Base-by-base conservation (phyloP, 2,888 invertebrate species). In the Buathra laborator region DNA sequence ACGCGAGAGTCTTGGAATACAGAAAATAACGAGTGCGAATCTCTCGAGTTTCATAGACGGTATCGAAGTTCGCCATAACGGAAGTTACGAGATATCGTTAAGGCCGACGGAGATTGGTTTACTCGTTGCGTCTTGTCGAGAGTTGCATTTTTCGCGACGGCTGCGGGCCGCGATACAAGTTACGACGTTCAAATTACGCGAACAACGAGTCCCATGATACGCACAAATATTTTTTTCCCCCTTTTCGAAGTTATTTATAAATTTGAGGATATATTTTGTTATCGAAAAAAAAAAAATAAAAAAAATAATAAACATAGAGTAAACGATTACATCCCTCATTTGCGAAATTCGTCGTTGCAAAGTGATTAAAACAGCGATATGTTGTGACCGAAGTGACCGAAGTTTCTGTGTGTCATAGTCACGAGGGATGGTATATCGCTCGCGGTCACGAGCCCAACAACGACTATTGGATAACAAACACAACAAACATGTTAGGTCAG, bases 31-130 rank as follows among this genome's bases (percentile, higher is more conserved):
- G 62, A 37, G 48, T 29, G 37, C 7, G 64, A 66, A 75, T 81
- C 16, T 84, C 84, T 81, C 66, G 79, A 51, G 59, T 85, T 85
- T 75, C 82, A 75, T 2, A 48, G 19, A 70, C 19, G 62, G 62
- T 75, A 82, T 79, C 78, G 75, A 79, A 71, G 32, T 71, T 37
- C 37, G 37, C 72, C 48, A 66, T 72, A 70, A 78, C 77, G 84
- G 81, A 81, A 81, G 77, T 82, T 85, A 70, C 85, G 68, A 37
- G 64, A 75, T 78, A 78, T 74, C 79, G 70, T 70, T 74, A 74
- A 83, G 48, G 68, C 71, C 59, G 46, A 70, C 19, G 32, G 43
- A 62, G 68, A 78, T 83, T 53, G 72, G 46, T 74, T 83, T 67
- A 78, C 72, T 12, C 46, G 72, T 24, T 43, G 67, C 29, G 44